Evolutionary conservation across 2,113 vertebrate genomes (phyloP).

Genomic region (Actinemys pallida): DNA sequence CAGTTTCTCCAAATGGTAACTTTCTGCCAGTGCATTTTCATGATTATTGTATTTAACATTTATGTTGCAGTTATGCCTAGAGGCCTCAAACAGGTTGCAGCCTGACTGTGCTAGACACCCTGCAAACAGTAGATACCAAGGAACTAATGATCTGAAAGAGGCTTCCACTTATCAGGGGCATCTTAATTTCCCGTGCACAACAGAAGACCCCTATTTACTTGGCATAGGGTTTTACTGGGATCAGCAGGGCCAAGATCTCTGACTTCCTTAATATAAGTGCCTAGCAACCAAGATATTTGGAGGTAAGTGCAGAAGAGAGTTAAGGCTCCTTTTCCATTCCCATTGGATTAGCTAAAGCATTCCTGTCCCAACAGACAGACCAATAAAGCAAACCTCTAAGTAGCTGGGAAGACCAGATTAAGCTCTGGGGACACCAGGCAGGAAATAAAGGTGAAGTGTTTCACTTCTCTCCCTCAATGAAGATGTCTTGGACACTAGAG

Average conservation of each 20-base stretch:
- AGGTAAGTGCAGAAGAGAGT: neutral
- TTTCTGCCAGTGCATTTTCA: constrained; percentile 25
- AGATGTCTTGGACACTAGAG: neutral
- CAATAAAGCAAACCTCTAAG: neutral
- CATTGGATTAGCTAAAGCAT: neutral
- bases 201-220: neutral
- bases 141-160: constrained; percentile 14
- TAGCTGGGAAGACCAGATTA: neutral
- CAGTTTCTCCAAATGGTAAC: neutral
- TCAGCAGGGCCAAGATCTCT: constrained; percentile 11
- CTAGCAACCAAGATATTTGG: neutral
- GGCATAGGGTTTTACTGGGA: neutral
- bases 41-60: neutral
- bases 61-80: neutral
- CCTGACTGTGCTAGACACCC: neutral
- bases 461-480: neutral
- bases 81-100: neutral
- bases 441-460: neutral
- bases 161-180: constrained; percentile 43
- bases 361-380: neutral
- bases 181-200: constrained; percentile 5
- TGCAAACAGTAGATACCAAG: constrained; percentile 37
- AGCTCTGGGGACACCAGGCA: neutral
- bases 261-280: constrained; percentile 12
- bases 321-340: neutral